phyloP scores from a whole-genome alignment of 2,797 vertebrate genomes.

The Pseudopleuronectes americanus region DNA sequence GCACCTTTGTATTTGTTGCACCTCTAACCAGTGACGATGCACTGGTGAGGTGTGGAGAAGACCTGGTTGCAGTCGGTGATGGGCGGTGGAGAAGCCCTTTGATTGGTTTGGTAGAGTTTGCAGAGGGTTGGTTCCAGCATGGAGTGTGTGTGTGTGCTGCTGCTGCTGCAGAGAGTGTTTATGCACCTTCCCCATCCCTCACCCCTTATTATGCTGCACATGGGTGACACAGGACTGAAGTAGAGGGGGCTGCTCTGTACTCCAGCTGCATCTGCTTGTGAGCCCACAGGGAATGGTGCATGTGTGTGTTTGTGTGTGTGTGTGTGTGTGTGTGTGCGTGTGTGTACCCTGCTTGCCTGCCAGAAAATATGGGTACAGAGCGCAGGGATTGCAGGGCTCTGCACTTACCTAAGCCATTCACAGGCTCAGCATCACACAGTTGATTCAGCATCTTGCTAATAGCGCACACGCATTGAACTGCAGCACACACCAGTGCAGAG shows the following conservation, averaged over 20 bases:
- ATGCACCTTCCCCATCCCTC: conserved; percentile 45
- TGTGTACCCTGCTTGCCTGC: conserved; percentile 25
- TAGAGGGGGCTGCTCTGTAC: conserved; percentile 63
- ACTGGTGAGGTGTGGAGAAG: conserved; percentile 19
- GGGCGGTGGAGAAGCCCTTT: background rate
- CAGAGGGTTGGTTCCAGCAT: conserved; percentile 15
- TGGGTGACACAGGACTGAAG: conserved; percentile 73
- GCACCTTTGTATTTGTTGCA: background rate
- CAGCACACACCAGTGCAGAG: conserved; percentile 75
- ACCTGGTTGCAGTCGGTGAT: conserved; percentile 20
- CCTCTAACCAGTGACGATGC: background rate
- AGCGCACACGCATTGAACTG: conserved; percentile 73
- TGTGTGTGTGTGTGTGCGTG: too few relatives aligned
- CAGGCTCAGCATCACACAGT: conserved; percentile 73
- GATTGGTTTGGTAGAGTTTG: conserved; percentile 36
- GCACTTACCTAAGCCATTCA: conserved; percentile 70
- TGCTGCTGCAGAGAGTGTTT: conserved; percentile 17
- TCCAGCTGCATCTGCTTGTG: conserved; percentile 76
- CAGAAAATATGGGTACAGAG: conserved; percentile 61
- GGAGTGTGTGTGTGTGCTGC: conserved; percentile 15
- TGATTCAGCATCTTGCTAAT: conserved; percentile 81
- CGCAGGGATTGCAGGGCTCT: conserved; percentile 70
- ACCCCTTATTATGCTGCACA: conserved; percentile 66
- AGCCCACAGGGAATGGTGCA: conserved; percentile 61
- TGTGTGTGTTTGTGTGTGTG: conserved; percentile 25